phyloP scores from a whole-genome alignment of 2,888 invertebrate species.

The Acleris sparsana region DNA sequence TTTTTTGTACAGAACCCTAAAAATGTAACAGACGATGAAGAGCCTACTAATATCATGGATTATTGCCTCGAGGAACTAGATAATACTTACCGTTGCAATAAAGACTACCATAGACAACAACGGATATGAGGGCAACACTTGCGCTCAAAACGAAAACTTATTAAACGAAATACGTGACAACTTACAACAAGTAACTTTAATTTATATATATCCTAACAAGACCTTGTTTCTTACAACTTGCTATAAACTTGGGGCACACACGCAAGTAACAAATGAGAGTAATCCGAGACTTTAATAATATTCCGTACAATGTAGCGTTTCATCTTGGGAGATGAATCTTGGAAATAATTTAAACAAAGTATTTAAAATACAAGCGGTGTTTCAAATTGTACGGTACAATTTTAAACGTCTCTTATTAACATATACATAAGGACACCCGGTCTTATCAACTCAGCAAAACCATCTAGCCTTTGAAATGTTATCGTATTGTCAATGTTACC shows the following conservation, averaged over 20 bases:
- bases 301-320: slow-evolving; percentile 1
- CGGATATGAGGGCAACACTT: too few relatives aligned
- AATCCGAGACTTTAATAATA: slow-evolving; percentile 14
- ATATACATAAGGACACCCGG: too few relatives aligned
- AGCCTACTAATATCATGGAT: too few relatives aligned
- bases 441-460: too few relatives aligned
- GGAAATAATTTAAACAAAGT: slow-evolving; percentile 10
- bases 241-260: slow-evolving; percentile 7
- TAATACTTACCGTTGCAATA: too few relatives aligned
- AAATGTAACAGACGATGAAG: too few relatives aligned
- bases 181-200: slow-evolving; percentile 1
- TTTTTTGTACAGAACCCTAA: too few relatives aligned
- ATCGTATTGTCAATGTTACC: too few relatives aligned
- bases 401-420: not conserved
- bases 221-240: slow-evolving; percentile 9
- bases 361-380: not conserved
- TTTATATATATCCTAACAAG: slow-evolving; percentile 12
- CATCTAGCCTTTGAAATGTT: too few relatives aligned
- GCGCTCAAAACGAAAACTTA: not conserved
- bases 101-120: too few relatives aligned
- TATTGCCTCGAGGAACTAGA: too few relatives aligned
- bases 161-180: not conserved
- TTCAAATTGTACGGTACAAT: not conserved
- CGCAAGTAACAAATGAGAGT: slow-evolving; percentile 11
- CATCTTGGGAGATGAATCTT: slow-evolving; percentile 3